Evolutionary conservation across 2,888 invertebrate species (phyloP).

Genomic region (Teinopalpus imperialis): DNA sequence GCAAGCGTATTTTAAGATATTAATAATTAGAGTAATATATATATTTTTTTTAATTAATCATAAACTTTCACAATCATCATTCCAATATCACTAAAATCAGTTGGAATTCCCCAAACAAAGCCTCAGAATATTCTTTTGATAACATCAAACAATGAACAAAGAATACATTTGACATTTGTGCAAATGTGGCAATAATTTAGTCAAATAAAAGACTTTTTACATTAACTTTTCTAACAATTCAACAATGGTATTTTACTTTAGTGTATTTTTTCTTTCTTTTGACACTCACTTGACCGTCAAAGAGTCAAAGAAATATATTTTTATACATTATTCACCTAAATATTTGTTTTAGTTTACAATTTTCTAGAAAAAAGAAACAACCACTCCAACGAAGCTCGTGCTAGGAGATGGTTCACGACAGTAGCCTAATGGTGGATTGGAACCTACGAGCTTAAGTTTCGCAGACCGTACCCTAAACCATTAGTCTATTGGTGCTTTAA

Average conservation of each 20-base stretch:
- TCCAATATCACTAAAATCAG: constrained; percentile 55
- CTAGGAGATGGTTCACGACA: no score
- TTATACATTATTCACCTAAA: no score
- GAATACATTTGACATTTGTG: constrained; percentile 19
- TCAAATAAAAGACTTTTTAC: constrained; percentile 1
- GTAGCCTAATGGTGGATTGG: no score
- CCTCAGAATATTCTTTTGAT: constrained; percentile 29
- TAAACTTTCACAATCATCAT: constrained; percentile 61
- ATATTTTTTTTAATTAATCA: constrained; percentile 47
- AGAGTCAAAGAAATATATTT: no score
- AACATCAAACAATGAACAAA: constrained; percentile 50
- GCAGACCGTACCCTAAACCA: no score
- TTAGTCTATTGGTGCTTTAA: no score
- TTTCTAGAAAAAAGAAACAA: no score
- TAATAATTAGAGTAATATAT: constrained; percentile 25
- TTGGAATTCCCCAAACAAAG: constrained; percentile 51
- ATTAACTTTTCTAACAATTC: constrained; percentile 1
- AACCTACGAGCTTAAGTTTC: no score
- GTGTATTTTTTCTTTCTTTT: no score
- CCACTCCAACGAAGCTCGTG: no score
- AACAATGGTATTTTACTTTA: not conserved
- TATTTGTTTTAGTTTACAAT: no score
- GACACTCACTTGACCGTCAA: no score
- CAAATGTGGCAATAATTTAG: constrained; percentile 6
- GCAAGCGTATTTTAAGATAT: not conserved